Evolutionary conservation across 53 echinoderm and acorn worm genomes (phyloP).

Genomic region (Glandiceps talaboti): DNA sequence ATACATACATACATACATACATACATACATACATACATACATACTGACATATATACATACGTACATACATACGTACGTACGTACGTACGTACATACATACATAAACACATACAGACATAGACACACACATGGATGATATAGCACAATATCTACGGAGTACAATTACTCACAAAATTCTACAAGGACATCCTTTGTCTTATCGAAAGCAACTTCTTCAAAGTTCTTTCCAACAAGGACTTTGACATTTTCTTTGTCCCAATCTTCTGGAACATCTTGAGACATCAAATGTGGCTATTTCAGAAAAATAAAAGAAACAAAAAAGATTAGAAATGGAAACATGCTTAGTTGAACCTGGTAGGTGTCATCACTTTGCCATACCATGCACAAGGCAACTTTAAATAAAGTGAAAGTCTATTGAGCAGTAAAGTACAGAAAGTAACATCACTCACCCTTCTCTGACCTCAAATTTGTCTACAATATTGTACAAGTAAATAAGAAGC

Average conservation of each 20-base stretch:
- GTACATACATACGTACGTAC: background rate
- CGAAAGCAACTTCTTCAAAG: constrained; percentile 79
- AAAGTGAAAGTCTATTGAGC: too few species aligned
- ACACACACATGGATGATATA: too few species aligned
- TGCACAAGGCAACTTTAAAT: too few species aligned
- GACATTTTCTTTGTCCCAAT: constrained; percentile 82
- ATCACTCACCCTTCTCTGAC: too few species aligned
- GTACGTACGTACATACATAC: background rate
- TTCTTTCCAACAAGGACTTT: constrained; percentile 91
- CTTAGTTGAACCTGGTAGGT: too few species aligned
- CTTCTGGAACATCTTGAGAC: constrained; percentile 81
- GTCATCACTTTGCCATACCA: too few species aligned
- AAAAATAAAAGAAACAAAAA: background rate
- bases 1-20: background rate
- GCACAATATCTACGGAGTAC: background rate
- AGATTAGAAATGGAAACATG: too few species aligned
- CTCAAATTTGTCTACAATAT: too few species aligned
- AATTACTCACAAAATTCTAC: constrained; percentile 98
- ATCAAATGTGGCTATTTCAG: constrained; percentile 80
- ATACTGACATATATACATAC: too few species aligned
- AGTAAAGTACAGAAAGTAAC: too few species aligned
- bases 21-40: background rate
- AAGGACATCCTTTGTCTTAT: constrained; percentile 72
- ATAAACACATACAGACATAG: background rate
- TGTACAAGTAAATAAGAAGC: too few species aligned